Conservation (phyloP, 2,797 vertebrate species). For the Oreochromis grahami region DNA sequence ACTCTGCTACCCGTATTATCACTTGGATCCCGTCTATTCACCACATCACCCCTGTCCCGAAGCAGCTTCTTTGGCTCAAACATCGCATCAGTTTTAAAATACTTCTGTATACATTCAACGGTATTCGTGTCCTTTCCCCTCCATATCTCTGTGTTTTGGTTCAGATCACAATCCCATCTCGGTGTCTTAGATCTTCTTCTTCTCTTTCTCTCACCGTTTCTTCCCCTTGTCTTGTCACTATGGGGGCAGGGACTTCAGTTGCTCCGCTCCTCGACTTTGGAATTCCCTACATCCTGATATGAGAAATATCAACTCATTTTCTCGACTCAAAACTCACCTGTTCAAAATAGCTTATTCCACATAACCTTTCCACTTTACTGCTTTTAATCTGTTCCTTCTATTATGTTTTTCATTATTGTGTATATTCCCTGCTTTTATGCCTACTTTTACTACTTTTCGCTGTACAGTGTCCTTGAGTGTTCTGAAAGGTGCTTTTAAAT, state of each 20-base stretch:
- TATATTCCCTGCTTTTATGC: background rate
- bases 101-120: background rate
- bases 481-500: background rate
- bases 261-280: background rate
- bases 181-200: background rate
- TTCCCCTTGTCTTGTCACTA: background rate
- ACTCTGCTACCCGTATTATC: background rate
- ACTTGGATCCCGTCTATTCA: background rate
- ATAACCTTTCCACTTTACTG: background rate
- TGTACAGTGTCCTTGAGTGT: background rate
- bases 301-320: background rate
- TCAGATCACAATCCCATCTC: background rate
- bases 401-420: background rate
- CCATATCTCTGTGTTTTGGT: background rate
- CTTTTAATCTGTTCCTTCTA: background rate
- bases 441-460: background rate
- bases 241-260: background rate
- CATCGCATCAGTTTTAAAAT: background rate
- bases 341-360: background rate
- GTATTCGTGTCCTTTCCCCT: background rate
- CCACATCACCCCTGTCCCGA: background rate
- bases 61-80: background rate
- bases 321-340: background rate
- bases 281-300: background rate
- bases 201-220: background rate